Conservation (phyloP, 1,140 invertebrate species). For the Drosophila triauraria region DNA sequence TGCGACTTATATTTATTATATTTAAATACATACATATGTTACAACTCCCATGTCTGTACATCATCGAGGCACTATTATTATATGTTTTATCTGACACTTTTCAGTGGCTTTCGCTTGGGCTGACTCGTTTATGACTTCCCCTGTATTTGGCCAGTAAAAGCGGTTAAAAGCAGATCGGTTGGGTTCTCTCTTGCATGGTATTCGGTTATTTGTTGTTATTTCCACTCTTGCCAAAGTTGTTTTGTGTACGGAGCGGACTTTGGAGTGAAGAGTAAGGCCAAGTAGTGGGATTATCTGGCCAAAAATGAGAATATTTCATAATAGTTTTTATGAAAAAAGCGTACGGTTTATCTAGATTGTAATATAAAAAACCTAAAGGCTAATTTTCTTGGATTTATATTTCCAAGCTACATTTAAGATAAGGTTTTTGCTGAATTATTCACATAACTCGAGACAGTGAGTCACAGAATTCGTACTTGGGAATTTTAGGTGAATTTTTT, state of each 20-base stretch:
- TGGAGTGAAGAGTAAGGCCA: not conserved
- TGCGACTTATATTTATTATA: constrained; percentile 27
- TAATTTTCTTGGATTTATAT: not conserved
- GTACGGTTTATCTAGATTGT: not conserved
- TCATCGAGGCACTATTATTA: constrained; percentile 12
- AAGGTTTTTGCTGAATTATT: too few species aligned
- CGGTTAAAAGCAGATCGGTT: constrained; percentile 40
- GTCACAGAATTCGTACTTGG: too few species aligned
- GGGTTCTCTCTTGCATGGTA: constrained; percentile 24
- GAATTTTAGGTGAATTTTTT: too few species aligned
- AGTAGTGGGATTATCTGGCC: not conserved
- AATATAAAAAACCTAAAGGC: too few species aligned
- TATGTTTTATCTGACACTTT: constrained; percentile 23
- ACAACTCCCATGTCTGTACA: constrained; percentile 1
- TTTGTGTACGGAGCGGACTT: constrained; percentile 10
- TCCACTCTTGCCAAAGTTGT: constrained; percentile 21
- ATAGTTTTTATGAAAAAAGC: not conserved
- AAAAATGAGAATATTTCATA: not conserved
- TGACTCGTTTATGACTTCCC: constrained; percentile 6
- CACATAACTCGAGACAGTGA: too few species aligned
- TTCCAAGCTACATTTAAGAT: not conserved
- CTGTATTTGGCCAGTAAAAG: constrained; percentile 34
- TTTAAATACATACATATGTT: constrained; percentile 15
- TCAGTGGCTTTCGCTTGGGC: constrained; percentile 34
- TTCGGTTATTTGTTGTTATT: constrained; percentile 19